Evolutionary conservation across 2,797 vertebrate species (phyloP), one percentile per base, ranked within the genome.

Genomic region (Muscicapa striata): DNA sequence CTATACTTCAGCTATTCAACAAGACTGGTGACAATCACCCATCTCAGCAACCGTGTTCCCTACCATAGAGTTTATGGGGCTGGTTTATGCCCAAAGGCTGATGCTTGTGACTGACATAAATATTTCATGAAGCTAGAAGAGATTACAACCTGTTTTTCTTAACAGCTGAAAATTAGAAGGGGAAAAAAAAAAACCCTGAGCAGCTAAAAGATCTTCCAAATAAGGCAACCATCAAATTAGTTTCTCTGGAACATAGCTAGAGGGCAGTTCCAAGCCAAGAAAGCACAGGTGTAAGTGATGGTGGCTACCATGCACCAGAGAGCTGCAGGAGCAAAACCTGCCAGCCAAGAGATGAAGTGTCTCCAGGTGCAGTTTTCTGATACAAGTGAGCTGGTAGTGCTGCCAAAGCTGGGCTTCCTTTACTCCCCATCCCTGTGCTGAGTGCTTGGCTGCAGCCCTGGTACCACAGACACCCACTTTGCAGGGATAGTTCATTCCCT

Each of bases 51-150:
- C 8, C 0, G 1, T 11, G 32, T n/a, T 90, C 78, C 51, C 64
- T 45, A 52, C 41, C 34, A 32, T 18, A 66, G 17, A 29, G 14
- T 80, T 80, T 77, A 40, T 2, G 0, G 27, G 57, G 15, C 15
- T 92, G 45, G 5, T 62, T 81, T 81, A 76, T 70, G 84, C 82
- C 79, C 62, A 91, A 52, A 91, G 92, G 87, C 66, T 89, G 32
- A 76, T 57, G 51, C 45, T 45, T 73, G 55, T 79, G 55, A 23
- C 55, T 63, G 64, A 63, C 87, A 88, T 79, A 88, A 96, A 94
- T 93, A 93, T 88, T 94, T 59, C 55, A 86, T 20, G 43, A 86
- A 86, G 54, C 41, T 82, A 70, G 70, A 86, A 84, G n/a, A 79
- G 48, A 86, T 52, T 64, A 78, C 51, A 84, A 73, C 12, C 26